Percentiles rank a stretch among this genome's conserved stretches.
These are phyloP conservation scores for Euzophera pinguis DNA, from an alignment of 2,888 invertebrate genomes.

Conservation along the genomic window DNA sequence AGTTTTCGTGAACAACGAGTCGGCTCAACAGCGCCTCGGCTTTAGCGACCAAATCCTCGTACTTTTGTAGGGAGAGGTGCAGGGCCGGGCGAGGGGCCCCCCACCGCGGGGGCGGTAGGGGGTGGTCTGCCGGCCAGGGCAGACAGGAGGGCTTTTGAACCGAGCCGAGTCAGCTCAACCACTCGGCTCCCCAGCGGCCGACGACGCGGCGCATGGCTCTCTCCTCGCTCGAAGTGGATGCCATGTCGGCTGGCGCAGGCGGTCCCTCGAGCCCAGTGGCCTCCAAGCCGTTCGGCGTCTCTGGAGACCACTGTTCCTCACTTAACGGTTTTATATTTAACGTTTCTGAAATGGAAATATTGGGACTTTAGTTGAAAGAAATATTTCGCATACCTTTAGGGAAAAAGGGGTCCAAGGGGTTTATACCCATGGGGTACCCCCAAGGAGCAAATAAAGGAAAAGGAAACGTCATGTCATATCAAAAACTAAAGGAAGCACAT, in stretches of 20 bases:
- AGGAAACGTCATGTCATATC: too few species aligned
- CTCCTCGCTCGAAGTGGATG: slow-evolving; percentile 68
- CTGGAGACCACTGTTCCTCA: slow-evolving; percentile 74
- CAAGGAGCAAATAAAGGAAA: too few species aligned
- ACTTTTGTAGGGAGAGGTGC: slow-evolving; percentile 86
- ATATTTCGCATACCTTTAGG: too few species aligned
- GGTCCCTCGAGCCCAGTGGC: slow-evolving; percentile 59
- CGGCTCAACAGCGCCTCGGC: slow-evolving; percentile 92
- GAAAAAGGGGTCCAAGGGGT: too few species aligned
- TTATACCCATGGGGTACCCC: too few species aligned
- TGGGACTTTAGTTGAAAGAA: not conserved
- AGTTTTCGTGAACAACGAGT: slow-evolving; percentile 91
- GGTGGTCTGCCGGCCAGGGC: slow-evolving; percentile 71
- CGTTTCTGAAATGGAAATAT: slow-evolving; percentile 54
- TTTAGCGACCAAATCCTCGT: slow-evolving; percentile 89
- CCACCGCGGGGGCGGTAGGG: slow-evolving; percentile 71
- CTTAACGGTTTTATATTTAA: slow-evolving; percentile 80
- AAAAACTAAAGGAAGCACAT: too few species aligned
- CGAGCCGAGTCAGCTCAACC: slow-evolving; percentile 98
- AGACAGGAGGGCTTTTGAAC: slow-evolving; percentile 46
- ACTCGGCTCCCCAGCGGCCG: slow-evolving; percentile 95
- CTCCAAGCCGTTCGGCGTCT: slow-evolving; percentile 60
- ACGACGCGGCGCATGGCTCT: slow-evolving; percentile 79
- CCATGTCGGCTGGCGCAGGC: slow-evolving; percentile 44
- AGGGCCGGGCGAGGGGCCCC: slow-evolving; percentile 79